phyloP scores from a whole-genome alignment of 1,140 invertebrate genomes.

The Homalodisca vitripennis region DNA sequence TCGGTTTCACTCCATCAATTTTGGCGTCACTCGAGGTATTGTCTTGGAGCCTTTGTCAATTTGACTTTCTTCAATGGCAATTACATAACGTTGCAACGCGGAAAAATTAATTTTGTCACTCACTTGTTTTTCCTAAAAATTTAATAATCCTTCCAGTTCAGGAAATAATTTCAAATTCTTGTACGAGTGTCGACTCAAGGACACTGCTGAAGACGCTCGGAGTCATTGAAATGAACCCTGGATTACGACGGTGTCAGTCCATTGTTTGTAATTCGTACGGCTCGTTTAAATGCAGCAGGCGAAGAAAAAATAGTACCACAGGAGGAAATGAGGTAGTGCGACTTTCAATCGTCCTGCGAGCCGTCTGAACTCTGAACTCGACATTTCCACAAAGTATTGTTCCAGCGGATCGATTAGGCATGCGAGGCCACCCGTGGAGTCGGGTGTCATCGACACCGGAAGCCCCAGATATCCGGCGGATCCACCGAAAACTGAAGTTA shows the following conservation, averaged over 20 bases:
- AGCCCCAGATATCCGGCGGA: not conserved
- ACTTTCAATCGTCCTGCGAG: slow-evolving; percentile 11
- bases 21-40: no score
- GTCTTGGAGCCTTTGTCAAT: no score
- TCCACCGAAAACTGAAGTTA: not conserved
- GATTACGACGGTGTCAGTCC: not conserved
- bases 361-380: slow-evolving; percentile 13
- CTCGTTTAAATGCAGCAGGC: slow-evolving; percentile 20
- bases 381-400: slow-evolving; percentile 25
- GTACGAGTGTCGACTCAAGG: no score
- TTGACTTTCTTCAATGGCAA: no score
- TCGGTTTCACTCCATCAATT: no score
- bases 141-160: no score
- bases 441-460: slow-evolving; percentile 14
- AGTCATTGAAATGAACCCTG: slow-evolving; percentile 11
- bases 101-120: no score
- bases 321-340: slow-evolving; percentile 26
- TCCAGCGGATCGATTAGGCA: not conserved
- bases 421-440: not conserved
- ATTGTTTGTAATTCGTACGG: slow-evolving; percentile 23
- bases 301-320: slow-evolving; percentile 14
- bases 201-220: not conserved
- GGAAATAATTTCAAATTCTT: no score
- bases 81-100: no score
- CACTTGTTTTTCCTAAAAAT: no score